phyloP scores from a whole-genome alignment of 2,113 vertebrate species.

The Onychostoma macrolepis region DNA sequence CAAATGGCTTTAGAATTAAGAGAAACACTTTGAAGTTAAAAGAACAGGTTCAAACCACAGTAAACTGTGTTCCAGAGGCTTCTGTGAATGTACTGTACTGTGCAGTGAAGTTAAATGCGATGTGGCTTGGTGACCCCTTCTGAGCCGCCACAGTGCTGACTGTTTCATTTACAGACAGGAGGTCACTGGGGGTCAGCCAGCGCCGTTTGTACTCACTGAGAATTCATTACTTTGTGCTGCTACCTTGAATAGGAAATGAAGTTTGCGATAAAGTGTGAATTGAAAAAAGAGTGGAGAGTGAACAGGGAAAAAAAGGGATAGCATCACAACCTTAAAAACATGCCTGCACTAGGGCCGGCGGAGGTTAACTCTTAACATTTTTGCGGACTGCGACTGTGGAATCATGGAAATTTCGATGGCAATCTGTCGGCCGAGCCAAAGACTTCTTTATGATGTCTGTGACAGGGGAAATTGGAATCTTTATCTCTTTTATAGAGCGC shows the following conservation, averaged over 20 bases:
- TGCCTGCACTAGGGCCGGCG: slow-evolving; percentile 53
- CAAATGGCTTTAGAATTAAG: background rate
- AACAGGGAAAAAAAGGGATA: slow-evolving; percentile 33
- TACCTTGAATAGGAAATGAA: slow-evolving; percentile 72
- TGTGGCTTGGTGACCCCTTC: slow-evolving; percentile 53
- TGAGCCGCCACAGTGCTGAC: slow-evolving; percentile 64
- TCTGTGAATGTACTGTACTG: slow-evolving; percentile 55
- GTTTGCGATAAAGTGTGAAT: slow-evolving; percentile 63
- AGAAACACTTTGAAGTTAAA: background rate
- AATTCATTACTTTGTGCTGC: slow-evolving; percentile 70
- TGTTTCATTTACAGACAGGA: slow-evolving; percentile 72
- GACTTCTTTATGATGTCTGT: slow-evolving; percentile 70
- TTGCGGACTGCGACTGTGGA: slow-evolving; percentile 55
- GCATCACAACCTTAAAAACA: slow-evolving; percentile 61
- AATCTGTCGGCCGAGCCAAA: slow-evolving; percentile 64
- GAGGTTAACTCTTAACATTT: slow-evolving; percentile 72
- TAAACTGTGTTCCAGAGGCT: slow-evolving; percentile 23
- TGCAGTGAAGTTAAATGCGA: slow-evolving; percentile 39
- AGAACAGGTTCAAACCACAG: background rate
- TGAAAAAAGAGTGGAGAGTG: slow-evolving; percentile 52
- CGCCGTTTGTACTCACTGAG: slow-evolving; percentile 63
- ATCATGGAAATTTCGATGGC: slow-evolving; percentile 60
- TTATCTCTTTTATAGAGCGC: slow-evolving; percentile 64
- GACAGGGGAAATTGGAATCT: slow-evolving; percentile 75
- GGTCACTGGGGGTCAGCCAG: slow-evolving; percentile 64